Conservation (phyloP, 2,797 vertebrate species). For the Enteromius afrohamiltoni region DNA sequence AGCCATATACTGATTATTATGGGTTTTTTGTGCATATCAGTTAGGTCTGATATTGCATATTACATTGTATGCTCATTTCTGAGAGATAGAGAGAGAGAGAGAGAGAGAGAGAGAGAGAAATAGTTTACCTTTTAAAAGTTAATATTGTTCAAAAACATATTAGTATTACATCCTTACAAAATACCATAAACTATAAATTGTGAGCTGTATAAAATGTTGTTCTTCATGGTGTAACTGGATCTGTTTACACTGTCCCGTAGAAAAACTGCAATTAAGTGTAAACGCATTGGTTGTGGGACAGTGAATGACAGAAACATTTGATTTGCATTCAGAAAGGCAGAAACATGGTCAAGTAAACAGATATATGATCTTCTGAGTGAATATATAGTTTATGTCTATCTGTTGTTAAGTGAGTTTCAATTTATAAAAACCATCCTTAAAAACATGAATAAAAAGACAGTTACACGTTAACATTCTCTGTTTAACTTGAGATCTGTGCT, state of each 20-base stretch:
- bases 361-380: not conserved
- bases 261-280: conserved; percentile 36
- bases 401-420: conserved; percentile 5
- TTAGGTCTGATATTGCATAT: too few species aligned
- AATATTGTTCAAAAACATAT: not conserved
- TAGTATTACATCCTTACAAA: not conserved
- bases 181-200: conserved; percentile 6
- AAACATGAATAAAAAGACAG: not conserved
- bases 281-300: conserved; percentile 38
- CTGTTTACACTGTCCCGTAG: conserved; percentile 23
- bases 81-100: too few species aligned
- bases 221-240: conserved; percentile 13
- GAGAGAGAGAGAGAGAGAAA: too few species aligned
- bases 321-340: conserved; percentile 33
- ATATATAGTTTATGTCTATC: not conserved
- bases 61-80: too few species aligned
- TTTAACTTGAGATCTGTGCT: conserved; percentile 8
- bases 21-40: too few species aligned
- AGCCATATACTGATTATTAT: too few species aligned
- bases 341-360: not conserved
- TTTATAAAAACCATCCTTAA: conserved; percentile 24
- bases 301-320: conserved; percentile 36
- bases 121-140: not conserved
- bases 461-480: not conserved
- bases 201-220: not conserved